These are phyloP conservation scores for Rutpela maculata DNA, from an alignment of 2,888 invertebrate species.

Conservation along the genomic window DNA sequence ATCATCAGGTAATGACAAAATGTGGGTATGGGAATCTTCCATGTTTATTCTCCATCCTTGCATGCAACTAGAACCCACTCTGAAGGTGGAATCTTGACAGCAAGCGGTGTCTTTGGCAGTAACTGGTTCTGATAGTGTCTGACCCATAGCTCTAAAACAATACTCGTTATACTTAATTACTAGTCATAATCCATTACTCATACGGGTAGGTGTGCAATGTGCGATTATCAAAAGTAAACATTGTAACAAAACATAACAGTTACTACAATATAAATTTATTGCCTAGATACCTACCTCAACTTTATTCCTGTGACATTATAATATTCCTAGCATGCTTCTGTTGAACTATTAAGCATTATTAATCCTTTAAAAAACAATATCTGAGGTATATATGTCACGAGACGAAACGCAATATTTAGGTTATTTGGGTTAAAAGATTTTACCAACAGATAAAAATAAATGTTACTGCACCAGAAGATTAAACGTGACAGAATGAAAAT, in stretches of 20 bases:
- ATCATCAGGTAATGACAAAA: conserved; percentile 94
- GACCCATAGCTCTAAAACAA: conserved; percentile 85
- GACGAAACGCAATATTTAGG: conserved; percentile 57
- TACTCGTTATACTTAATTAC: conserved; percentile 17
- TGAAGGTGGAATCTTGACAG: conserved; percentile 82
- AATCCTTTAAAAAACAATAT: conserved; percentile 17
- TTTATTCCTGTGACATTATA: conserved; percentile 23
- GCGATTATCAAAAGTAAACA: conserved; percentile 38
- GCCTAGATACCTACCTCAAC: conserved; percentile 44
- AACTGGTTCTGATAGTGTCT: conserved; percentile 97
- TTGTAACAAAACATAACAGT: conserved; percentile 37
- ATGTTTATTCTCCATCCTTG: conserved; percentile 99
- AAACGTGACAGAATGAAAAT: conserved; percentile 11
- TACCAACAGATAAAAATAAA: conserved; percentile 35
- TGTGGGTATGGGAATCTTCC: conserved; percentile 99
- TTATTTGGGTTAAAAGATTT: conserved; percentile 40
- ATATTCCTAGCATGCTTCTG: conserved; percentile 33
- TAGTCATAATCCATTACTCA: conserved; percentile 36
- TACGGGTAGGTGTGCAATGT: conserved; percentile 11
- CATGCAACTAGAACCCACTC: conserved; percentile 98
- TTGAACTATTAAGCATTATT: conserved; percentile 18
- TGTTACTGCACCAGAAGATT: conserved; percentile 9
- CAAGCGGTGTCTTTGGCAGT: conserved; percentile 91
- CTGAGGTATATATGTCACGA: conserved; percentile 52
- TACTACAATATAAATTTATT: conserved; percentile 36